Base-by-base conservation (phyloP, 1,140 invertebrate genomes). In the Nymphalis io region DNA sequence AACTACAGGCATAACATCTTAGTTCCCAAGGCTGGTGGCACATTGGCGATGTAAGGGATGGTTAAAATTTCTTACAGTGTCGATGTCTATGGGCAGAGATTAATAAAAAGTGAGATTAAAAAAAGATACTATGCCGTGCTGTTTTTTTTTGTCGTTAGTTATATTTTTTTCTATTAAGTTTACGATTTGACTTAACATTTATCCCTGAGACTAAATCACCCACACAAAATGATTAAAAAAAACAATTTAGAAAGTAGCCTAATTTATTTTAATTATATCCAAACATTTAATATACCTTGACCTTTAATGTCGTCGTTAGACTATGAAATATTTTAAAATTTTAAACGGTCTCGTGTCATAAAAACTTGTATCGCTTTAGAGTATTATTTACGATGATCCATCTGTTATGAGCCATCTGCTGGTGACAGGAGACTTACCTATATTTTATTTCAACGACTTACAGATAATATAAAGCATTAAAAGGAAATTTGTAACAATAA, bases 401-500 rank as follows among this genome's bases (percentile, higher is more conserved):
- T 72, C 67, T 75, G 73, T 58, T 62, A 27, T 21, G 13, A 18
- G 46, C 69, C 68, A 72, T 72, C 69, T 72, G 73, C 63, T 66
- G 65, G 64, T 72, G 66, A 72, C 69, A 75, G 73, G 66, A 60
- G 65, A 72, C 58, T 68, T 63, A 59, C 66, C 62, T 69, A 64
- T 60, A 51, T 53, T 15, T 23, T 51, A 42, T 4, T 42, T 62
- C 33, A 42, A 23, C 40, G 46, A 57, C 21, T 33, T 57, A 44
- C 20, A 16, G 53, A 13, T 57, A n/a, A 27, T 33, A 27, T 5
- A 42, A n/a, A 42, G 40, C 4, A 42, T 11, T 40, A 12, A 0
- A 8, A 8, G 10, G 5, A 42, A 42, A n/a, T 42, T 0, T 39
- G 4, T 3, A 42, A 5, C 10, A 12, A 42, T 4, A 12, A 12